phyloP scores from a whole-genome alignment of 2,113 vertebrate genomes.

The Trachemys scripta region DNA sequence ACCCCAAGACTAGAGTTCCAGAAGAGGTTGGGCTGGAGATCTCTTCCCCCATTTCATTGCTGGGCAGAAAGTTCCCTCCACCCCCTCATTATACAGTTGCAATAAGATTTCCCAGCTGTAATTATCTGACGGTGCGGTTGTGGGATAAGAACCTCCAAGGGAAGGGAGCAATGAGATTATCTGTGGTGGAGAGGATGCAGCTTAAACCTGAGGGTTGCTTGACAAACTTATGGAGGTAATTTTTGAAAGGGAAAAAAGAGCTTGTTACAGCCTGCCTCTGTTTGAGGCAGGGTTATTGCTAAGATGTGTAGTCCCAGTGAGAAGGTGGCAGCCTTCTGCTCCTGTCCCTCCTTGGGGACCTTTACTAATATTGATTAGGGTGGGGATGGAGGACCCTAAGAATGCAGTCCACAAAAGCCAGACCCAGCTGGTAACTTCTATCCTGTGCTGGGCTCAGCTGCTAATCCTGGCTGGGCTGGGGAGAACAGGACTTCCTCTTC shows the following conservation, averaged over 20 bases:
- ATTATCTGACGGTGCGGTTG: not conserved
- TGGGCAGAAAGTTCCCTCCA: not conserved
- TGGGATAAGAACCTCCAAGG: not conserved
- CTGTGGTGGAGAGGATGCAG: not conserved
- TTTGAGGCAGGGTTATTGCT: not conserved
- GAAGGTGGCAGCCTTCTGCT: not conserved
- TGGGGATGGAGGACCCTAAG: too few relatives aligned
- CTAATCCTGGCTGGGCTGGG: too few relatives aligned
- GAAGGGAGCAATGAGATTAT: not conserved
- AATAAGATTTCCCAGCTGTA: not conserved
- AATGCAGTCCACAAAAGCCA: too few relatives aligned
- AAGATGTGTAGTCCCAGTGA: not conserved
- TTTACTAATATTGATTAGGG: not conserved
- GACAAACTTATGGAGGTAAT: not conserved
- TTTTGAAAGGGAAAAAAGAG: not conserved
- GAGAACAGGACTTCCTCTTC: too few relatives aligned
- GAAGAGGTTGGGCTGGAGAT: not conserved
- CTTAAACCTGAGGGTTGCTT: not conserved
- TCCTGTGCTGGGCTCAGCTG: too few relatives aligned
- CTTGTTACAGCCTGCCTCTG: not conserved
- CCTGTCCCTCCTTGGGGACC: not conserved
- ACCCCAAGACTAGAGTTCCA: not conserved
- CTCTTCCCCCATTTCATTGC: not conserved
- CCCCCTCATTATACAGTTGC: not conserved
- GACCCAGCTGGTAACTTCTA: too few relatives aligned